phyloP scores from a whole-genome alignment of 2,113 vertebrate genomes.

The Tyrannus savana region DNA sequence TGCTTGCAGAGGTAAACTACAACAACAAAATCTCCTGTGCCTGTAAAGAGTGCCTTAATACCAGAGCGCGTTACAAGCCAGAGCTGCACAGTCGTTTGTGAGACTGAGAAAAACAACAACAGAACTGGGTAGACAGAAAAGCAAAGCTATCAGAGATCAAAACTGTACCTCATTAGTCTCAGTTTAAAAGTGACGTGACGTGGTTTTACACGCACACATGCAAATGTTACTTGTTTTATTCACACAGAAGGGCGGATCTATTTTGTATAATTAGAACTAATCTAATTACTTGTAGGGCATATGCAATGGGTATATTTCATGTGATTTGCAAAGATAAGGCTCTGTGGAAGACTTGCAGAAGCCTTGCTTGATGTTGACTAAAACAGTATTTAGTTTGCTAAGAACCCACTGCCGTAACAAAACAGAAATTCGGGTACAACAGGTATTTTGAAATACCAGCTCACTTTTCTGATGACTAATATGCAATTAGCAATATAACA shows the following conservation, averaged over 20 bases:
- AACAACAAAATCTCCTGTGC: not conserved
- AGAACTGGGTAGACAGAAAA: not conserved
- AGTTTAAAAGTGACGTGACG: too few species aligned
- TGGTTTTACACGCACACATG: not conserved
- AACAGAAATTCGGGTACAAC: slow-evolving; percentile 23
- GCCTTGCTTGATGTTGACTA: not conserved
- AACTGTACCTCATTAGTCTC: not conserved
- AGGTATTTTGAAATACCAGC: not conserved
- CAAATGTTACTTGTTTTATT: not conserved
- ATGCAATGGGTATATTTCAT: not conserved
- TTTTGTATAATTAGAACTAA: slow-evolving; percentile 1
- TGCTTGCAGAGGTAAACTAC: not conserved
- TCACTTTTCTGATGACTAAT: not conserved
- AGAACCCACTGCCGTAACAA: not conserved
- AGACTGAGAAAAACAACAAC: not conserved
- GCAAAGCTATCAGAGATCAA: not conserved
- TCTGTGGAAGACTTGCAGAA: not conserved
- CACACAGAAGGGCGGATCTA: not conserved
- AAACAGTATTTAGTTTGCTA: not conserved
- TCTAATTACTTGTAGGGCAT: not conserved
- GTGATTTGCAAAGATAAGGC: slow-evolving; percentile 31
- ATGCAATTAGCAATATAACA: not conserved
- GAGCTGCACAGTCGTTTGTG: not conserved
- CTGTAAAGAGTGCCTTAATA: not conserved
- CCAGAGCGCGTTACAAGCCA: not conserved